Evolutionary conservation across 2,797 vertebrate genomes (phyloP).

Genomic region (Hydrolagus colliei): DNA sequence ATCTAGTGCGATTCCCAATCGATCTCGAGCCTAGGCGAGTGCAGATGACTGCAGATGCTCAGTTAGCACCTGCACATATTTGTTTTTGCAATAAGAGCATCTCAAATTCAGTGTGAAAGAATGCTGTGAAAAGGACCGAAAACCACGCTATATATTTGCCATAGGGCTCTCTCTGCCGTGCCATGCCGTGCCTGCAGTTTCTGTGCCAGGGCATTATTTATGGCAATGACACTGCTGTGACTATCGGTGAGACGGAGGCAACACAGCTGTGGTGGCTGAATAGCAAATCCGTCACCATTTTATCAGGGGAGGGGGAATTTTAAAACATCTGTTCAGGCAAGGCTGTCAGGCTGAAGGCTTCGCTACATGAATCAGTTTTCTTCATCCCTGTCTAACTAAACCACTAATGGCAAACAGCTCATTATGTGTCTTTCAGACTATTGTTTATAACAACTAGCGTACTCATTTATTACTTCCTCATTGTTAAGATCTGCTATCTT

Average conservation of each 20-base stretch:
- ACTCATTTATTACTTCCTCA: constrained; percentile 62
- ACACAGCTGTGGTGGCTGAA: neutral
- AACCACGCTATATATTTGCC: neutral
- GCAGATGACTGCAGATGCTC: neutral
- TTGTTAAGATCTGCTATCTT: constrained; percentile 56
- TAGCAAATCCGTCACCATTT: constrained; percentile 3
- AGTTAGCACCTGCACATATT: neutral
- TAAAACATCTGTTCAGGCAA: constrained; percentile 41
- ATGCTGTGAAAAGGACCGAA: neutral
- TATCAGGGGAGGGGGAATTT: constrained; percentile 29
- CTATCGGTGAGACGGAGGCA: neutral
- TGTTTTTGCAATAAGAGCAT: neutral
- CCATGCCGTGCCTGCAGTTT: neutral
- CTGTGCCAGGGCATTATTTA: constrained; percentile 8
- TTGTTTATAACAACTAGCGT: constrained; percentile 53
- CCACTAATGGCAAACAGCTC: constrained; percentile 57
- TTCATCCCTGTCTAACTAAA: constrained; percentile 54
- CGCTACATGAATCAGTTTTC: constrained; percentile 39
- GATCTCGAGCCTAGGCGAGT: neutral
- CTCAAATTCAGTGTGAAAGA: neutral
- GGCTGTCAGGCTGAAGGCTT: constrained; percentile 36
- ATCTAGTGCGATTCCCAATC: neutral
- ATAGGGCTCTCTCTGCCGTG: neutral
- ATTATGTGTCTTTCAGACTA: constrained; percentile 61
- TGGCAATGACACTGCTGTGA: neutral